Percentiles rank a stretch among this genome's conserved stretches.
Conservation (phyloP, 2,113 vertebrate genomes). For the Vombatus ursinus region DNA sequence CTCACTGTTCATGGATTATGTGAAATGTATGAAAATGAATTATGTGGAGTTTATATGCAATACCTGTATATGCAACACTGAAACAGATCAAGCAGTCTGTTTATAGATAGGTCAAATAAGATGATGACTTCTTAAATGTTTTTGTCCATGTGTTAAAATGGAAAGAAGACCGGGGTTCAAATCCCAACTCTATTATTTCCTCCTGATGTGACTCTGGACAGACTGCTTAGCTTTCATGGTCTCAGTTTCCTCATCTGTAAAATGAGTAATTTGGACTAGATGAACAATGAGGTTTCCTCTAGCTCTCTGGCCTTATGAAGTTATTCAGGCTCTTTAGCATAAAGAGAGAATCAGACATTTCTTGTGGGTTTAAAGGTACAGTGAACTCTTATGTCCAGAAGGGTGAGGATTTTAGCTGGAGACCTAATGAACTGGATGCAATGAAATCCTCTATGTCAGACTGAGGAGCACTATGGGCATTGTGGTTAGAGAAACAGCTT, state of each 20-base stretch:
- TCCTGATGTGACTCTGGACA: not conserved
- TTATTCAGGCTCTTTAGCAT: not conserved
- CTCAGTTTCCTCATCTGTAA: not conserved
- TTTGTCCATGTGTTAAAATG: accelerated
- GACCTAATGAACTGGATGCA: not conserved
- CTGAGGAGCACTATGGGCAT: not conserved
- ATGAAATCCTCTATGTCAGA: not conserved
- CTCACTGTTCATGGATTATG: slow-evolving; percentile 59
- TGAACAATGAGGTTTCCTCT: not conserved
- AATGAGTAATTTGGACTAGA: not conserved
- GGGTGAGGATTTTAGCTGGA: not conserved
- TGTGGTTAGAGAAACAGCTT: not conserved
- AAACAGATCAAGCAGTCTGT: not conserved
- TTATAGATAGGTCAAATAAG: slow-evolving; percentile 32
- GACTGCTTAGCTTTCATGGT: not conserved
- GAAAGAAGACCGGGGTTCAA: not conserved
- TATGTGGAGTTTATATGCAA: slow-evolving; percentile 29
- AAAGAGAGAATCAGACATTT: not conserved
- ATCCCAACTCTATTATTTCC: not conserved
- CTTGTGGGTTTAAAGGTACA: not conserved
- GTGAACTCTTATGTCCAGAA: not conserved
- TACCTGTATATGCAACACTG: slow-evolving; percentile 27
- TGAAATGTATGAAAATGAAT: slow-evolving; percentile 69
- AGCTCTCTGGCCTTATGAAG: not conserved
- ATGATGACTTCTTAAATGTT: not conserved